These are phyloP conservation scores for Acipenser ruthenus DNA, from an alignment of 2,797 vertebrate species.

Conservation along the genomic window DNA sequence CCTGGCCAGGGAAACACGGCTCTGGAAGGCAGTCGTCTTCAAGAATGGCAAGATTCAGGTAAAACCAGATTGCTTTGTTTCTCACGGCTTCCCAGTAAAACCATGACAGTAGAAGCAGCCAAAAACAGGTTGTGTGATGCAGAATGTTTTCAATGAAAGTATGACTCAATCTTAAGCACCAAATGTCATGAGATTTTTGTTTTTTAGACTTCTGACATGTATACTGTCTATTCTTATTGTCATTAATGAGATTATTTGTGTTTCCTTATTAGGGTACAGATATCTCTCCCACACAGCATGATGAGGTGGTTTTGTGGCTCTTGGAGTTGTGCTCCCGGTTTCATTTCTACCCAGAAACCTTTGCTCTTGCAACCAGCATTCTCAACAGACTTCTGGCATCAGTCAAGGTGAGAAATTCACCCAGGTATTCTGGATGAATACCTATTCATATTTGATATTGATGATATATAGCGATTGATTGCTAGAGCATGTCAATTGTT, in stretches of 20 bases:
- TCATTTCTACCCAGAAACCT: slow-evolving; percentile 56
- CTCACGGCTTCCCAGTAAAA: too few species aligned
- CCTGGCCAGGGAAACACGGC: slow-evolving; percentile 51
- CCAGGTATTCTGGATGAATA: background rate
- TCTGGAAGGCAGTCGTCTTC: slow-evolving; percentile 64
- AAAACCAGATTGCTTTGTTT: background rate
- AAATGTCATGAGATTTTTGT: too few species aligned
- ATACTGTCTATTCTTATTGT: background rate
- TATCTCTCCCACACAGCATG: slow-evolving; percentile 50
- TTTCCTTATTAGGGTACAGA: slow-evolving; percentile 50
- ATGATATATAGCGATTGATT: background rate
- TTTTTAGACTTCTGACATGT: background rate
- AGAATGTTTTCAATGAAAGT: too few species aligned
- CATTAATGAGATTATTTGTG: background rate
- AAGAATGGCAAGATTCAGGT: slow-evolving; percentile 59
- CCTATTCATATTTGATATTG: background rate
- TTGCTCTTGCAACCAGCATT: slow-evolving; percentile 56
- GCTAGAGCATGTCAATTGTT: background rate
- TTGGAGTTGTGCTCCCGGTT: slow-evolving; percentile 52
- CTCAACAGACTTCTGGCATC: slow-evolving; percentile 58
- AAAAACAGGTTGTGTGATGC: too few species aligned
- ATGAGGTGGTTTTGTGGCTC: slow-evolving; percentile 57
- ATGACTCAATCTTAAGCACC: too few species aligned
- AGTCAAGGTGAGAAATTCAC: slow-evolving; percentile 44
- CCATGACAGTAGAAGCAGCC: too few species aligned